phyloP scores from a whole-genome alignment of 1,140 invertebrate genomes.

The Venustaconcha ellipsiformis region DNA sequence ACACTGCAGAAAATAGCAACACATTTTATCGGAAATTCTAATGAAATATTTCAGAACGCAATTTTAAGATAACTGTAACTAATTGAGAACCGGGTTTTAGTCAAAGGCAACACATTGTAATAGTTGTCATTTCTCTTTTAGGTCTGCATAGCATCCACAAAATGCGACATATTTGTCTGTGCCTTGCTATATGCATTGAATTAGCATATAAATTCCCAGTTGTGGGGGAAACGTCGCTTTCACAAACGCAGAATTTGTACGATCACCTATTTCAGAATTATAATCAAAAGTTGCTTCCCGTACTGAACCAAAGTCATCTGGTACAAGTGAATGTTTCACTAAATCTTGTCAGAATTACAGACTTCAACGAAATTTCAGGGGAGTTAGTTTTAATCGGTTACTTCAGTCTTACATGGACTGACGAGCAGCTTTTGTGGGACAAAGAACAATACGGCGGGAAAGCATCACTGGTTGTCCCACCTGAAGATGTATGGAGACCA shows the following conservation, averaged over 20 bases:
- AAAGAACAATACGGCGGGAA: slow-evolving; percentile 17
- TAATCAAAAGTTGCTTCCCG: slow-evolving; percentile 7
- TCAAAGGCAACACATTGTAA: too few relatives aligned
- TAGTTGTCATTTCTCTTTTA: too few relatives aligned
- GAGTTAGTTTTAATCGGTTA: slow-evolving; percentile 6
- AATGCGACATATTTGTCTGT: too few relatives aligned
- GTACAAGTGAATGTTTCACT: slow-evolving; percentile 1
- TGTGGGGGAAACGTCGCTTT: neutral
- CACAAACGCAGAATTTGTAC: slow-evolving; percentile 15
- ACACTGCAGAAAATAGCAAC: too few relatives aligned
- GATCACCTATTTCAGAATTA: slow-evolving; percentile 9
- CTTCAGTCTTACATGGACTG: slow-evolving; percentile 10
- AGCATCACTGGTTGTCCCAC: slow-evolving; percentile 7
- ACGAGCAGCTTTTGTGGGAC: slow-evolving; percentile 17
- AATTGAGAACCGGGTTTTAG: too few relatives aligned
- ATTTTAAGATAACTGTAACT: too few relatives aligned
- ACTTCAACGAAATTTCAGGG: slow-evolving; percentile 24
- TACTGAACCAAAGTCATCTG: slow-evolving; percentile 11
- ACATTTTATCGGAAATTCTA: too few relatives aligned
- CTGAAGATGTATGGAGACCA: slow-evolving; percentile 21
- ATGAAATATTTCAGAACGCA: too few relatives aligned
- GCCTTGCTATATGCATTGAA: too few relatives aligned
- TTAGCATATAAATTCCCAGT: too few relatives aligned
- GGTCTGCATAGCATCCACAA: too few relatives aligned
- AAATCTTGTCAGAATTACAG: slow-evolving; percentile 8